Base-by-base conservation (phyloP, 1,140 invertebrate genomes). In the Brachionus rubens region DNA sequence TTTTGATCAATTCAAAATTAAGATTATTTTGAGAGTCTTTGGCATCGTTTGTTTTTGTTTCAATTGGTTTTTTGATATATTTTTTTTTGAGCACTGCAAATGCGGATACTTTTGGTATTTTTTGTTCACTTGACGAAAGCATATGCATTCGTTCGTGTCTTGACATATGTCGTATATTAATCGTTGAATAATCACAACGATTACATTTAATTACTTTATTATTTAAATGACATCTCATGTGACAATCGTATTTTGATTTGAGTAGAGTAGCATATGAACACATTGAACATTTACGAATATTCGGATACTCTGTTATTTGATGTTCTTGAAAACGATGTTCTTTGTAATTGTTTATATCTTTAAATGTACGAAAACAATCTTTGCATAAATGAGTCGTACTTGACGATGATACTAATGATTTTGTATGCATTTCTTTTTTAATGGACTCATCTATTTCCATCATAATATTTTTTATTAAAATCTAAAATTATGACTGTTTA, bases 81-180 rank as follows among this genome's bases (percentile, higher is more conserved):
- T 65, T 65, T 43, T 43, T 65, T 28, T 65, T 65, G 2, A 41
- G 21, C 0, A 36, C 26, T 1, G 36, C 16, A 43, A 43, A 65
- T 26, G 59, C 59, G 0, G 36, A 43, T 46, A 14, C 14, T 46
- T 46, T 46, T 7, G 43, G 12, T 21, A 9, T 12, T 26, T 43
- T 43, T 65, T 65, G 19, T 12, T 59, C 14, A 16, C 0, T 43
- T 21, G 28, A 28, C 1, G 43, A 16, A 14, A 70, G n/a, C 43
- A 36, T 70, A 33, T 70, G 65, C 46, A 48, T 48, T 3, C 65
- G 46, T 46, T 70, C 65, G 2, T 70, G 65, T 19, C 46, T 28
- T 14, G 65, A 70, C 65, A 70, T 70, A 26, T 70, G 65, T 48
- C 65, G 41, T 14, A 70, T 70, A 50, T 70, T 70, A 16, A 70